Conservation (phyloP, 2,888 invertebrate species). For the Subacronicta megacephala region DNA sequence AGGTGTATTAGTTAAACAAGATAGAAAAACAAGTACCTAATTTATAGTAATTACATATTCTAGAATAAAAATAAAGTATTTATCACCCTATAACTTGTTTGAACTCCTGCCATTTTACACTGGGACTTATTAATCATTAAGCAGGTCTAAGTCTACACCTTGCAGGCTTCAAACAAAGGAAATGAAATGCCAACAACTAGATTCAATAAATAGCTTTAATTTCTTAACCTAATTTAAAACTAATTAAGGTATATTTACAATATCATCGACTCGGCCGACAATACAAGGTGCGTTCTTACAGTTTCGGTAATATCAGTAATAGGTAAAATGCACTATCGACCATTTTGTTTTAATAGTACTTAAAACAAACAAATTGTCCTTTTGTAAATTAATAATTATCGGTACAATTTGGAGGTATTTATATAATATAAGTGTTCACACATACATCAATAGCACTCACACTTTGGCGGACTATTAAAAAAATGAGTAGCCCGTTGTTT, state of each 20-base stretch:
- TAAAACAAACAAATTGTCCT: too few relatives aligned
- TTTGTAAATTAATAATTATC: constrained; percentile 7
- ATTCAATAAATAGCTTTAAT: constrained; percentile 85
- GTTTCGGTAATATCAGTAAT: constrained; percentile 67
- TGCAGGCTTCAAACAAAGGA: constrained; percentile 41
- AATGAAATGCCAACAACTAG: constrained; percentile 49
- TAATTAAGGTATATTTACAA: constrained; percentile 72
- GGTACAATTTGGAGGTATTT: constrained; percentile 49
- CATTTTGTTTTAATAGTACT: constrained; percentile 42
- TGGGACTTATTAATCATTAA: constrained; percentile 25
- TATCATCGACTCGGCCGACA: constrained; percentile 65
- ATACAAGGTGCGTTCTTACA: constrained; percentile 66
- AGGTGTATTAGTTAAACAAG: too few relatives aligned
- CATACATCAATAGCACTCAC: constrained; percentile 1
- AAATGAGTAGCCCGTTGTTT: constrained; percentile 8
- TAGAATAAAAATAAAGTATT: constrained; percentile 6
- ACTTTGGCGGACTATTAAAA: background rate
- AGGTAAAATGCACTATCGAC: constrained; percentile 69
- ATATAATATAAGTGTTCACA: constrained; percentile 42
- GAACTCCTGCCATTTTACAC: constrained; percentile 25
- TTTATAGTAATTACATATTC: too few relatives aligned
- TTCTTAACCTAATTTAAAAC: constrained; percentile 64
- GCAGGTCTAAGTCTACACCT: constrained; percentile 20
- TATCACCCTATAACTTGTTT: constrained; percentile 35
- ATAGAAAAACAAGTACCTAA: too few relatives aligned